A percentile compares a stretch with the other conserved stretches of the same genome.
Conservation (phyloP, 2,113 vertebrate species). For the Sporophila hypoxantha region DNA sequence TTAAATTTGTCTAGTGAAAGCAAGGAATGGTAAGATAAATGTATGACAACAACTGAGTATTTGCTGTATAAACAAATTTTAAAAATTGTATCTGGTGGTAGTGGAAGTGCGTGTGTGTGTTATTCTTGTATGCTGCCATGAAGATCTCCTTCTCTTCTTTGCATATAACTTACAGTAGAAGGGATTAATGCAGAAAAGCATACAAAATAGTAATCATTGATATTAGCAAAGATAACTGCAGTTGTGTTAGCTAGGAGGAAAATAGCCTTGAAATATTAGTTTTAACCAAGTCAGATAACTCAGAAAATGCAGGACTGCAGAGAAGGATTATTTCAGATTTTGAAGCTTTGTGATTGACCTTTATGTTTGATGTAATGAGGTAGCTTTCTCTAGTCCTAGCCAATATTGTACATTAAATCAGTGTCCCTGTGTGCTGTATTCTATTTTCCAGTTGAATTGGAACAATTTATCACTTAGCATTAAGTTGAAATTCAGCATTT, state of each 20-base stretch:
- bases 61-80: background rate
- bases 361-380: background rate
- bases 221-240: background rate
- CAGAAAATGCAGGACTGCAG: background rate
- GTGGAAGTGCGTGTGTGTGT: background rate
- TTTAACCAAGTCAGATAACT: background rate
- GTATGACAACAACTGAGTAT: background rate
- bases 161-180: background rate
- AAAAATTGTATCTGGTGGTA: background rate
- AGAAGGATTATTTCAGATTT: background rate
- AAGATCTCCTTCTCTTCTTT: background rate
- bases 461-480: background rate
- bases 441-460: slow-evolving; percentile 8
- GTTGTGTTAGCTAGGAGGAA: background rate
- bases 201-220: background rate
- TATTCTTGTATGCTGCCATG: background rate
- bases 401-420: background rate
- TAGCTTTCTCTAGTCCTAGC: background rate
- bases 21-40: background rate
- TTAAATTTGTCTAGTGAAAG: background rate
- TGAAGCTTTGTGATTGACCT: background rate
- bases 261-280: background rate
- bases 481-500: slow-evolving; percentile 27
- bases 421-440: background rate
- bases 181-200: background rate